A percentile compares a stretch with the other conserved stretches of the same genome.
phyloP scores from a whole-genome alignment of 2,113 vertebrate genomes.

The Semicossyphus pulcher region DNA sequence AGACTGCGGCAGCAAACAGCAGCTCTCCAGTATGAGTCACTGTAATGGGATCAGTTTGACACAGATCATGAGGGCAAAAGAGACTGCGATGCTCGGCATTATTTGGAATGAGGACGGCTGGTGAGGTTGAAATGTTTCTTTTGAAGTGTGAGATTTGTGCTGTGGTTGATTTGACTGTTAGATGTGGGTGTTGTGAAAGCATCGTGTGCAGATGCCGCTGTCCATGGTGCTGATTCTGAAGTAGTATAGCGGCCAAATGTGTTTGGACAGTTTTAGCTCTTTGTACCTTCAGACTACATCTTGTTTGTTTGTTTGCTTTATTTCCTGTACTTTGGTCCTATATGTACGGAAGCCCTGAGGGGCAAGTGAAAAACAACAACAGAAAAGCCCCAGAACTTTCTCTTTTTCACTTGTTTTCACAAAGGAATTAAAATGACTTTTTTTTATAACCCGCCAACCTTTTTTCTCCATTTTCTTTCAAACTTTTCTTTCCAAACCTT shows the following conservation, averaged over 20 bases:
- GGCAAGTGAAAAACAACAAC: no score
- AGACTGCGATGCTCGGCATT: background rate
- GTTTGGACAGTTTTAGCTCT: background rate
- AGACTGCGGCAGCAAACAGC: slow-evolving; percentile 32
- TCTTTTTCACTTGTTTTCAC: no score
- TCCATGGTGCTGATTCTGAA: background rate
- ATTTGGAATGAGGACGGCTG: background rate
- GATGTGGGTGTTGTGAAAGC: background rate
- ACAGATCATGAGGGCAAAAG: background rate
- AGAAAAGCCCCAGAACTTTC: no score
- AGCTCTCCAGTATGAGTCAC: slow-evolving; percentile 32
- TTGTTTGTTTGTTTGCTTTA: background rate
- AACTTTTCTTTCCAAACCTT: no score
- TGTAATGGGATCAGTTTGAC: slow-evolving; percentile 39
- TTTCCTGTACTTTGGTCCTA: background rate
- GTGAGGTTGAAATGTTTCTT: background rate
- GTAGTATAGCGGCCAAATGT: no score
- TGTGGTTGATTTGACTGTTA: background rate
- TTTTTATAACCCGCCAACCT: no score
- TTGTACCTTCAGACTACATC: background rate
- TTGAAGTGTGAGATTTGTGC: background rate
- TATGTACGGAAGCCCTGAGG: no score
- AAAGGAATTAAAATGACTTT: no score
- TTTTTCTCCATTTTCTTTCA: no score
- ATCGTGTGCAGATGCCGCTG: background rate